Conservation (phyloP, 2,797 vertebrate species). For the Myotis findleyi region DNA sequence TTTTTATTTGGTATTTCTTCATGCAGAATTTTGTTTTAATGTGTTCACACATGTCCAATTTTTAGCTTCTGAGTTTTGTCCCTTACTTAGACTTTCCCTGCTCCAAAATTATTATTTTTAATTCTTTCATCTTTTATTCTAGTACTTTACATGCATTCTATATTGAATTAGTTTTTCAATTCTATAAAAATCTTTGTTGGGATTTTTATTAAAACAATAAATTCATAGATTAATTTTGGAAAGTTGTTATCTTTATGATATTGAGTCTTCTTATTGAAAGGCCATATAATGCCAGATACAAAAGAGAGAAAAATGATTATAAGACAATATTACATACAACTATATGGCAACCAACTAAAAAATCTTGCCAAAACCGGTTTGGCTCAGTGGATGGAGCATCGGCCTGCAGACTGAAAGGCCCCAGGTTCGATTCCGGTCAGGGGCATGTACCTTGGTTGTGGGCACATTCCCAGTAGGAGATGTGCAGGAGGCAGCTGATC, state of each 20-base stretch:
- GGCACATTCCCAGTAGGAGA: too few species aligned
- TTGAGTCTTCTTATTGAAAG: neutral
- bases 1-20: slow-evolving; percentile 11
- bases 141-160: neutral
- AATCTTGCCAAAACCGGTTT: neutral
- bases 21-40: slow-evolving; percentile 2
- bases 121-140: neutral
- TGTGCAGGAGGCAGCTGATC: too few species aligned
- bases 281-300: neutral
- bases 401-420: too few species aligned
- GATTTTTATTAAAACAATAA: neutral
- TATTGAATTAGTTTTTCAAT: neutral
- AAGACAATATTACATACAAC: neutral
- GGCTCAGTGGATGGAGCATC: too few species aligned
- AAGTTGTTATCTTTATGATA: neutral
- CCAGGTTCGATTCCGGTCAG: too few species aligned
- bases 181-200: neutral
- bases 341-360: neutral
- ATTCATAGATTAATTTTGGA: neutral
- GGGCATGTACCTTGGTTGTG: too few species aligned
- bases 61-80: neutral
- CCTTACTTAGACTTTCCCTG: neutral
- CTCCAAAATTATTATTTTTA: neutral
- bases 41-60: neutral
- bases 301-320: slow-evolving; percentile 53